phyloP scores from a whole-genome alignment of 2,797 vertebrate genomes.

The Gila robusta region DNA sequence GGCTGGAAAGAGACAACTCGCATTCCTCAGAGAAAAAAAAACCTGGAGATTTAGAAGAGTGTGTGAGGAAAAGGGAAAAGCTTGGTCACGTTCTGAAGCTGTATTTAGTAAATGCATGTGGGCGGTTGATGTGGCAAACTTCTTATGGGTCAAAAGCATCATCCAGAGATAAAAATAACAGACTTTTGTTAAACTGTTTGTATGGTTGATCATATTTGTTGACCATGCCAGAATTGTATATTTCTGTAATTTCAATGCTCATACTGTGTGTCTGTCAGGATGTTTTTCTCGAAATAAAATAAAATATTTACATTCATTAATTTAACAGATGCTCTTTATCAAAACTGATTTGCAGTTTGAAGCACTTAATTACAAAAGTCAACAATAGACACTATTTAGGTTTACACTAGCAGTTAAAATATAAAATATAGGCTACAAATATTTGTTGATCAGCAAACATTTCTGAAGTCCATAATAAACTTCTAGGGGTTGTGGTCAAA shows the following conservation, averaged over 20 bases:
- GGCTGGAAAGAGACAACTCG: slow-evolving; percentile 39
- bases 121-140: slow-evolving; percentile 5
- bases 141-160: slow-evolving; percentile 4
- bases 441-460: background rate
- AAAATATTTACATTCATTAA: background rate
- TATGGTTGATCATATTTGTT: background rate
- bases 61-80: slow-evolving; percentile 18
- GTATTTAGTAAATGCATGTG: background rate
- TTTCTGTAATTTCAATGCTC: background rate
- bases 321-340: background rate
- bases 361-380: background rate
- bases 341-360: background rate
- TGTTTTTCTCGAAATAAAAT: background rate
- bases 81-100: slow-evolving; percentile 6
- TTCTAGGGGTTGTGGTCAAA: background rate
- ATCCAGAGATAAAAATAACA: background rate
- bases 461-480: background rate
- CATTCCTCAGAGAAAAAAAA: slow-evolving; percentile 50
- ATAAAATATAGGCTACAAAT: background rate
- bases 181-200: background rate
- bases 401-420: background rate
- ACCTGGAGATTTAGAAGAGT: slow-evolving; percentile 6
- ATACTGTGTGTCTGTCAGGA: background rate
- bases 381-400: background rate
- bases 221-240: background rate